Percentiles rank a stretch among this genome's conserved stretches.
phyloP scores from a whole-genome alignment of 37 sponge, comb jelly and placozoan genomes.

The Cliona cf. orientalis region DNA sequence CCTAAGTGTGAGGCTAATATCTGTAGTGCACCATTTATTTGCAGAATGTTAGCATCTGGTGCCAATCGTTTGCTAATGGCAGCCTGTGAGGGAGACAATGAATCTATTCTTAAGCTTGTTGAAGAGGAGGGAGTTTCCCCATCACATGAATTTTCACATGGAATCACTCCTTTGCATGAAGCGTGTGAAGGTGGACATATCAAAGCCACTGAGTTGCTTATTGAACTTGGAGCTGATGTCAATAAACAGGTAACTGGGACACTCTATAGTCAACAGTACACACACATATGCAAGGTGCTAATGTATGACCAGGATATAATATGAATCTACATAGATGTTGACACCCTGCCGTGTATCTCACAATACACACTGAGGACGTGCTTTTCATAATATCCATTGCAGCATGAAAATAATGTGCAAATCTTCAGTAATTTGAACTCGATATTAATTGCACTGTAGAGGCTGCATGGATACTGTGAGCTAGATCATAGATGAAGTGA shows the following conservation, averaged over 20 bases:
- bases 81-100: constrained; percentile 49
- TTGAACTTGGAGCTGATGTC: constrained; percentile 52
- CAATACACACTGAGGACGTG: too few relatives aligned
- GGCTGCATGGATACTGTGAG: too few relatives aligned
- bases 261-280: neutral
- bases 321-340: too few relatives aligned
- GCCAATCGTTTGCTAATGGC: constrained; percentile 52
- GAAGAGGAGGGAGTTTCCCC: constrained; percentile 40
- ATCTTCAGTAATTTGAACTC: too few relatives aligned
- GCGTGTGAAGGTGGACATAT: constrained; percentile 60
- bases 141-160: constrained; percentile 50
- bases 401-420: too few relatives aligned
- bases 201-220: constrained; percentile 14
- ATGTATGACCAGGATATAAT: too few relatives aligned
- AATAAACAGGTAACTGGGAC: constrained; percentile 50
- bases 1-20: too few relatives aligned
- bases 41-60: constrained; percentile 68
- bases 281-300: neutral
- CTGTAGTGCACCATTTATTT: too few relatives aligned
- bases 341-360: too few relatives aligned
- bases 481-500: too few relatives aligned
- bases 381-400: too few relatives aligned
- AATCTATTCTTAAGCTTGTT: constrained; percentile 20
- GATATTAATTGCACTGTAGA: too few relatives aligned
- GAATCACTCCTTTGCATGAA: constrained; percentile 74